Base-by-base conservation (phyloP, 2,797 vertebrate genomes). In the Myotis pilosus region DNA sequence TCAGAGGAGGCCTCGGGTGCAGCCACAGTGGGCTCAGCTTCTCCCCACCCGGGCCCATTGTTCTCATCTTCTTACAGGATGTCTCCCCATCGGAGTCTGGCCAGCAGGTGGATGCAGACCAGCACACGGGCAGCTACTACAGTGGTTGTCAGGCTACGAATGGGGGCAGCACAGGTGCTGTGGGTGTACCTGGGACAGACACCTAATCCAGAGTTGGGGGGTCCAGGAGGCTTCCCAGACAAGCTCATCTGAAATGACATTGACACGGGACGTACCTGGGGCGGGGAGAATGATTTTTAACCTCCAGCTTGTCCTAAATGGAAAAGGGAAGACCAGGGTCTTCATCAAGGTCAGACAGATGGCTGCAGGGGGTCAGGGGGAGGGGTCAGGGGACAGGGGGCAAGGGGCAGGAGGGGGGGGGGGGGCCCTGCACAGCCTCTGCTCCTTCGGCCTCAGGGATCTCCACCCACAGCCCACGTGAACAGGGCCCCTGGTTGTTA, bases 81-180 rank as follows among this genome's bases (percentile, higher is more conserved):
- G 2, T n/a, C 25, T 66, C 66, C 33, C 36, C 25, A 11, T 49
- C 41, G 7, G 17, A 66, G 49, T 55, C 66, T 74, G 78, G 62
- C n/a, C 2, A 0, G 8, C 0, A 25, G 19, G 19, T 11, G 2
- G 28, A 57, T 5, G 3, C 36, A 84, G 47, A 49, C 1, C 22
- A 69, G 71, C 13, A 23, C 76, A 30, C 8, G 62, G 49, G 47
- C 7, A 7, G 71, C 16, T 30, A 19, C 33, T 30, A 12, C 25
- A 33, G 2, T 30, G 17, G 3, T 0, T 25, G 28, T 57, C 5
- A n/a, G 53, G 36, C 30, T 53, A 25, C 53, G 20, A 10, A 62
- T 19, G 8, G 78, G n/a, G 22, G 1, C 33, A 51, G 16, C 33
- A 74, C 22, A 57, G 15, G 38, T 12, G 4, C 38, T 4, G 20